Percentiles rank a stretch among this genome's conserved stretches.
Conservation (phyloP, 1,140 invertebrate genomes). For the Pantala flavescens region DNA sequence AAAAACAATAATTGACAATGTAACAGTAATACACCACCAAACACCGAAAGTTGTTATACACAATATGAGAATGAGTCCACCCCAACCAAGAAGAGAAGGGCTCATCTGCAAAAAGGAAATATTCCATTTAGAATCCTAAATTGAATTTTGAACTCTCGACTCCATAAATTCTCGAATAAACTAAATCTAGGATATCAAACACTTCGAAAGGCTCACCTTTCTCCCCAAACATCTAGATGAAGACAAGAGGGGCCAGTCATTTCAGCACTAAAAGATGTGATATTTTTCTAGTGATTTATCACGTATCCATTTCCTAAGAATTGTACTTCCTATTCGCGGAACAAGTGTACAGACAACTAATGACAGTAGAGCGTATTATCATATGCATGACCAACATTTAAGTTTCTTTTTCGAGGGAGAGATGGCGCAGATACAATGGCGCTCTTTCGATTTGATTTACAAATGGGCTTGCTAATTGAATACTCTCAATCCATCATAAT, state of each 20-base stretch:
- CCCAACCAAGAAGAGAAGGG: slow-evolving; percentile 19
- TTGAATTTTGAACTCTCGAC: not conserved
- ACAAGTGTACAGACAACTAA: not conserved
- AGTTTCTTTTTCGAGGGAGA: not conserved
- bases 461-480: too few species aligned
- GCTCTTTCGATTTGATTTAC: not conserved
- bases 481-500: too few species aligned
- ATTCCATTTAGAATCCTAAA: not conserved
- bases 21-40: slow-evolving; percentile 20
- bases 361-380: not conserved
- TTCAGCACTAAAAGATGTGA: not conserved
- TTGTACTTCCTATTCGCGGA: not conserved
- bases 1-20: slow-evolving; percentile 17
- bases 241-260: not conserved
- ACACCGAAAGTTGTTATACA: slow-evolving; percentile 21
- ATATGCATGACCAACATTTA: not conserved
- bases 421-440: not conserved
- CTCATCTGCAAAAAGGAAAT: slow-evolving; percentile 18
- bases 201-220: not conserved
- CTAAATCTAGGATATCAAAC: too few species aligned
- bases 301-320: not conserved
- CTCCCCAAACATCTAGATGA: not conserved
- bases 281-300: not conserved
- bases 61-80: slow-evolving; percentile 15
- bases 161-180: too few species aligned